A percentile compares a stretch with the other conserved stretches of the same genome.
Evolutionary conservation across 2,888 invertebrate genomes (phyloP).

Genomic region (Eupithecia abbreviata): DNA sequence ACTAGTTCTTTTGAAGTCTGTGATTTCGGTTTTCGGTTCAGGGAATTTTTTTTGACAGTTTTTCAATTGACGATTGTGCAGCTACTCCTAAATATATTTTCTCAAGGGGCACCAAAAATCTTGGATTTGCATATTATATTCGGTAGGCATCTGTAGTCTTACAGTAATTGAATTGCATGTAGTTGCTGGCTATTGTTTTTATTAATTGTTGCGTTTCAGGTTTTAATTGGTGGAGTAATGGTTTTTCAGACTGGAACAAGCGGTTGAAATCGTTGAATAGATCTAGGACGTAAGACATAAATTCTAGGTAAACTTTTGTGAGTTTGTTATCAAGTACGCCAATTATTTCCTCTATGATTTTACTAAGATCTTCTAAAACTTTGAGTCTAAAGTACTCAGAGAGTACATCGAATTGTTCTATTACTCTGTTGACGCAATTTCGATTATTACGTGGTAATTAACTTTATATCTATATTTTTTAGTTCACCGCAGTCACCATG

Average conservation of each 20-base stretch:
- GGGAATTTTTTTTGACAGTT: background rate
- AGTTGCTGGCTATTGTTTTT: constrained; percentile 4
- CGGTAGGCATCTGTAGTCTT: background rate
- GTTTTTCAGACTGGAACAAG: constrained; percentile 3
- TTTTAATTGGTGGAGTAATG: no score
- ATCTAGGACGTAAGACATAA: background rate
- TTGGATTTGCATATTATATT: background rate
- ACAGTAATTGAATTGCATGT: constrained; percentile 7
- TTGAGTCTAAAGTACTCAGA: background rate
- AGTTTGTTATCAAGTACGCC: background rate
- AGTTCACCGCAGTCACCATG: no score
- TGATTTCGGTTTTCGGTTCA: constrained; percentile 4
- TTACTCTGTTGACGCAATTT: background rate
- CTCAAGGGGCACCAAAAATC: background rate
- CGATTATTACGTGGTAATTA: no score
- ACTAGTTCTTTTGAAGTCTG: constrained; percentile 5
- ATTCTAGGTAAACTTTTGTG: background rate
- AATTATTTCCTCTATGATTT: background rate
- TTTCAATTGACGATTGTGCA: background rate
- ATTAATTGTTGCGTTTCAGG: background rate
- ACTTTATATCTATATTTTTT: no score
- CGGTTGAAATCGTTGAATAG: background rate
- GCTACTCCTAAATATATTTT: background rate
- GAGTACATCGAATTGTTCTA: constrained; percentile 4
- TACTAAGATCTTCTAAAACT: background rate